A percentile compares a stretch with the other conserved stretches of the same genome.
Conservation (phyloP, 2,113 vertebrate genomes). For the Clarias magur region DNA sequence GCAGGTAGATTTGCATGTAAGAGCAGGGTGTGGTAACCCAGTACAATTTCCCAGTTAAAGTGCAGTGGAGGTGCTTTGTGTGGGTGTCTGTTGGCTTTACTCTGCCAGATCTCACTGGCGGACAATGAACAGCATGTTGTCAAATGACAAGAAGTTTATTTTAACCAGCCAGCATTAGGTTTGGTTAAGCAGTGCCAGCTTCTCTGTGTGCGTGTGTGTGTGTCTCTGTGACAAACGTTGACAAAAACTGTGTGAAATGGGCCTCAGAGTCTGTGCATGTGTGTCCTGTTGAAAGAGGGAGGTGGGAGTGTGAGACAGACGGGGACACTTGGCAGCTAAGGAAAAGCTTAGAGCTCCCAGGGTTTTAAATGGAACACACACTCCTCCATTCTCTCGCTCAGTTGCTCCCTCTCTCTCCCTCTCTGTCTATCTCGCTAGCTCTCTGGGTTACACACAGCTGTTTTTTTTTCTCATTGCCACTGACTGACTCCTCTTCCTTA, state of each 20-base stretch:
- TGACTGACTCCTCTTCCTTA: slow-evolving; percentile 24
- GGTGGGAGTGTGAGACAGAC: slow-evolving; percentile 50
- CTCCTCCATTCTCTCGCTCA: slow-evolving; percentile 2
- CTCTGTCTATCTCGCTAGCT: not conserved
- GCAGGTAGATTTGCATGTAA: slow-evolving; percentile 22
- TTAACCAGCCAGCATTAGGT: slow-evolving; percentile 26
- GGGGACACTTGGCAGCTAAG: slow-evolving; percentile 61
- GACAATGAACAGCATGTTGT: slow-evolving; percentile 27
- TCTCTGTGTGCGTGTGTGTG: slow-evolving; percentile 14
- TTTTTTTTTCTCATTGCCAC: slow-evolving; percentile 53
- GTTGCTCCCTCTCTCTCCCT: not conserved
- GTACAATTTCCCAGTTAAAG: not conserved
- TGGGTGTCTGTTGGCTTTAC: slow-evolving; percentile 6
- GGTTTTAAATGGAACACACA: slow-evolving; percentile 48
- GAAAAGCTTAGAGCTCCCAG: slow-evolving; percentile 34
- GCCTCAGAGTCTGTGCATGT: slow-evolving; percentile 11
- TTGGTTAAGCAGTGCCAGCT: slow-evolving; percentile 25
- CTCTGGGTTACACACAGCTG: slow-evolving; percentile 59
- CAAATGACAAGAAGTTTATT: slow-evolving; percentile 31
- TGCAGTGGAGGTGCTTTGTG: slow-evolving; percentile 10
- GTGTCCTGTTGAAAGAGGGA: slow-evolving; percentile 48
- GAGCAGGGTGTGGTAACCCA: not conserved
- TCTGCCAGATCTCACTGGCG: slow-evolving; percentile 1
- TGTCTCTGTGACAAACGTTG: slow-evolving; percentile 6
- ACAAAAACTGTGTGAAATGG: slow-evolving; percentile 5